Evolutionary conservation across 2,113 vertebrate genomes (phyloP).

Genomic region (Charadrius vociferus): DNA sequence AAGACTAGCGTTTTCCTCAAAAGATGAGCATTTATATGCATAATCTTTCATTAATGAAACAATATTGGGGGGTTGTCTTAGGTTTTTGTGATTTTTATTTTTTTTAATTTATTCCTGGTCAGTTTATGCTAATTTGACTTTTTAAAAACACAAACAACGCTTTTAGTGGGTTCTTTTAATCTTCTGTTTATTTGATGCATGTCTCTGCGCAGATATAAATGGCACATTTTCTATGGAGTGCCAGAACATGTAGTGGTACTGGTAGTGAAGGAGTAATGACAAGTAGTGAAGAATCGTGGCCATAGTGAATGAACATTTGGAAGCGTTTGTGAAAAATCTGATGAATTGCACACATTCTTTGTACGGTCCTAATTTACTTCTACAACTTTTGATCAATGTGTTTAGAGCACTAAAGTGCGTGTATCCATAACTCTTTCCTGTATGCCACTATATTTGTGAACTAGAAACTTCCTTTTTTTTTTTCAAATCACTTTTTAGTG

Average conservation of each 20-base stretch:
- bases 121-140: not conserved
- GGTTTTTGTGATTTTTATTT: not conserved
- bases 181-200: not conserved
- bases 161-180: not conserved
- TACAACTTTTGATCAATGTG: rapidly evolving
- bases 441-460: not conserved
- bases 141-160: no score
- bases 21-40: not conserved
- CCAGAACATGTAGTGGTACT: not conserved
- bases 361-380: not conserved
- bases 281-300: not conserved
- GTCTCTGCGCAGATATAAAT: not conserved
- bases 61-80: rapidly evolving
- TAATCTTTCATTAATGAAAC: not conserved
- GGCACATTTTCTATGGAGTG: not conserved
- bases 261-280: not conserved
- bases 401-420: not conserved
- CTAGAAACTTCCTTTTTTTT: not conserved
- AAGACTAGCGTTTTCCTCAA: not conserved
- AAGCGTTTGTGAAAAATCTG: not conserved
- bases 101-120: not conserved
- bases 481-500: not conserved
- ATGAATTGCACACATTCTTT: not conserved
- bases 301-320: not conserved
- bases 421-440: no score